Percentiles rank a stretch among this genome's conserved stretches.
Evolutionary conservation across 2,888 invertebrate genomes (phyloP).

Genomic region (Polyommatus iphigenia): DNA sequence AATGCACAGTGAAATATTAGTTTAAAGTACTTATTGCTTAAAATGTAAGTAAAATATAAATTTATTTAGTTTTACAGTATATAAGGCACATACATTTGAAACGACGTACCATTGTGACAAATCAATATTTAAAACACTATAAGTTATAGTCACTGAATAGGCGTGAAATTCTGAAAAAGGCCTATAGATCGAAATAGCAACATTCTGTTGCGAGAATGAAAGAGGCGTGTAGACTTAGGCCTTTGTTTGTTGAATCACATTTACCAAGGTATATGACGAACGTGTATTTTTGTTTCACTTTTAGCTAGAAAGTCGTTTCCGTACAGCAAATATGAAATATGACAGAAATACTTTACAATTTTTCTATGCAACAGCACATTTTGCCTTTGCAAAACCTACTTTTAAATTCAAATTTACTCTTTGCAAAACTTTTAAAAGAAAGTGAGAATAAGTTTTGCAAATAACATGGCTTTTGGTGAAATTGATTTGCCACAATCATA

Average conservation of each 20-base stretch:
- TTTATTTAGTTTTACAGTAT: neutral
- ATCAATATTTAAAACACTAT: neutral
- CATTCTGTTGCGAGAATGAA: too few relatives aligned
- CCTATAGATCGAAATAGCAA: too few relatives aligned
- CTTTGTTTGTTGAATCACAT: too few relatives aligned
- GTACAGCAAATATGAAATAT: too few relatives aligned
- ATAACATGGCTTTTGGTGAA: neutral
- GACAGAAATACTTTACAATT: neutral
- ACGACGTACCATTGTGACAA: neutral
- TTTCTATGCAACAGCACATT: neutral
- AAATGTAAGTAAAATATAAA: neutral
- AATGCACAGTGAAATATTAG: constrained; percentile 7
- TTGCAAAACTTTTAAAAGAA: neutral
- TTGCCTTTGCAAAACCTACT: neutral
- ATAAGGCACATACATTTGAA: constrained; percentile 5
- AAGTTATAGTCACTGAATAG: too few relatives aligned
- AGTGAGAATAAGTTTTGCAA: neutral
- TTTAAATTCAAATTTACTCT: neutral
- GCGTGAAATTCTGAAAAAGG: neutral
- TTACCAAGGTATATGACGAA: too few relatives aligned
- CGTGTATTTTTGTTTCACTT: too few relatives aligned
- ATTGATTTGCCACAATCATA: neutral
- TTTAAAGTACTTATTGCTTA: constrained; percentile 10
- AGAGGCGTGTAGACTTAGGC: too few relatives aligned
- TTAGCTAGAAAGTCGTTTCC: neutral